These are phyloP conservation scores for Idaea dimidiata DNA, from an alignment of 2,888 invertebrate species.

Conservation along the genomic window DNA sequence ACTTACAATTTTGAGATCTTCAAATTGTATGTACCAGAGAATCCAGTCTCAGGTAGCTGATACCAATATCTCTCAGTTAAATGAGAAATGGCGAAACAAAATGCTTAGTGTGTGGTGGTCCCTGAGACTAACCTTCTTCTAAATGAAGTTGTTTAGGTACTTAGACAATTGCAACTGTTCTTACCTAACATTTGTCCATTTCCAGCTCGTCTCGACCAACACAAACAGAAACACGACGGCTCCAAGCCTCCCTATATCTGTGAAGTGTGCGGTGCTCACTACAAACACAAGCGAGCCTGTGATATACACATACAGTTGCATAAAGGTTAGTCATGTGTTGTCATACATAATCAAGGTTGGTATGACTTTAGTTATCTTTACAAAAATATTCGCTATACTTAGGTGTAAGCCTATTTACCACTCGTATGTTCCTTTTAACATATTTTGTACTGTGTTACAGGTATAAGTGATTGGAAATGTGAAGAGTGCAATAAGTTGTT, in stretches of 20 bases:
- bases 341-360: no score
- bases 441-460: constrained; percentile 40
- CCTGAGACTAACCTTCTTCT: no score
- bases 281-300: constrained; percentile 82
- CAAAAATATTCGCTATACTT: no score
- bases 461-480: constrained; percentile 82
- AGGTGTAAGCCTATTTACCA: no score
- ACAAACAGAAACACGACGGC: constrained; percentile 67
- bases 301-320: constrained; percentile 83
- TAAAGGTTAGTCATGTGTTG: constrained; percentile 55
- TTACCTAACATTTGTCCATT: constrained; percentile 8
- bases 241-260: constrained; percentile 77
- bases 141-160: not conserved
- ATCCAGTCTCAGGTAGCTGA: no score
- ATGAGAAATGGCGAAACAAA: no score
- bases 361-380: no score
- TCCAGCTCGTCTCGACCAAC: constrained; percentile 64
- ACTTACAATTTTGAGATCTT: no score
- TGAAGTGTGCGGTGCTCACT: constrained; percentile 81
- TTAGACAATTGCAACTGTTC: not conserved
- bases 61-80: no score
- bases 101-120: no score
- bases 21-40: no score
- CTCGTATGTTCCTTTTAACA: no score
- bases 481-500: constrained; percentile 82